Percentiles rank a stretch among this genome's conserved stretches.
phyloP scores from a whole-genome alignment of 2,888 invertebrate genomes.

The Celastrina argiolus region DNA sequence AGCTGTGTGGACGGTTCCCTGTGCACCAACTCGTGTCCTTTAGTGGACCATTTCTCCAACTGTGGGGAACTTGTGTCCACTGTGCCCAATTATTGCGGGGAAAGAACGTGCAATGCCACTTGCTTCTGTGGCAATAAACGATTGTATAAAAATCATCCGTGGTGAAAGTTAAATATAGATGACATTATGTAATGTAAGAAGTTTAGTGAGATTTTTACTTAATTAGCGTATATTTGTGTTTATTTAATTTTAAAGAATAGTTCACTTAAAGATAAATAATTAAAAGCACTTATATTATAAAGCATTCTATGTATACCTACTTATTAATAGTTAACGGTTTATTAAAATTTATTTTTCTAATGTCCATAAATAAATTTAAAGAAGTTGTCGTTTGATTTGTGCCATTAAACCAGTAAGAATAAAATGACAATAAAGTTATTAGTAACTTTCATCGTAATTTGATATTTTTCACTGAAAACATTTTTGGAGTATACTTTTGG shows the following conservation, averaged over 20 bases:
- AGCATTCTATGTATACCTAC: too few species aligned
- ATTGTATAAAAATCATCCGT: slow-evolving; percentile 48
- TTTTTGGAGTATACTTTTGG: too few species aligned
- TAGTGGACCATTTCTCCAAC: slow-evolving; percentile 84
- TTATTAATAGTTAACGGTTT: not conserved
- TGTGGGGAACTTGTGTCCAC: slow-evolving; percentile 78
- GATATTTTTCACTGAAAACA: too few species aligned
- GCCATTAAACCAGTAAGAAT: too few species aligned
- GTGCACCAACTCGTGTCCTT: slow-evolving; percentile 85
- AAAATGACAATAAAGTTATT: too few species aligned
- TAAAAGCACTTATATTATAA: too few species aligned
- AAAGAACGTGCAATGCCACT: slow-evolving; percentile 84
- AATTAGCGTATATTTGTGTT: not conserved
- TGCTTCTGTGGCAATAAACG: slow-evolving; percentile 81
- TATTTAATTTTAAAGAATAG: not conserved
- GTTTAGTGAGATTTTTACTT: not conserved
- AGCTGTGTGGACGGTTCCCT: slow-evolving; percentile 80
- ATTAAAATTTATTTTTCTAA: not conserved
- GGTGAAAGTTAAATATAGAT: slow-evolving; percentile 35
- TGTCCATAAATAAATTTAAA: too few species aligned
- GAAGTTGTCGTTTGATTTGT: too few species aligned
- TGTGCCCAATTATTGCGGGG: slow-evolving; percentile 55
- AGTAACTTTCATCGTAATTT: too few species aligned
- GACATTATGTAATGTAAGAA: not conserved
- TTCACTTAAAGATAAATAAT: too few species aligned